Conservation (phyloP, 2,797 vertebrate species). For the Myotis vivesi region DNA sequence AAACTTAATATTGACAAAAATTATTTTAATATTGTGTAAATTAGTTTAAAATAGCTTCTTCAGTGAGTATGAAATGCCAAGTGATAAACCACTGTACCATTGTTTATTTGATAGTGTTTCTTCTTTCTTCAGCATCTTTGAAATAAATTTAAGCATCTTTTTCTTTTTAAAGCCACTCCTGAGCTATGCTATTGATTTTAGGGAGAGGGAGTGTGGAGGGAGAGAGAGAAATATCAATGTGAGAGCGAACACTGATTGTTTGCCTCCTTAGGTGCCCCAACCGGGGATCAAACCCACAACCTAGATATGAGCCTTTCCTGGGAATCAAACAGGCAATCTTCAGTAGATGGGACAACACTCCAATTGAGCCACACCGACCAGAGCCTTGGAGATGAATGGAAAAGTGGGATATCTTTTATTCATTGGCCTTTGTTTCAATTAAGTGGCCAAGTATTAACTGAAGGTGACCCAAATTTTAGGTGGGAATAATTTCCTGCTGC, state of each 20-base stretch:
- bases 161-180: background rate
- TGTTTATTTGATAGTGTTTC: background rate
- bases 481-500: background rate
- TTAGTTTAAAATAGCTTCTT: background rate
- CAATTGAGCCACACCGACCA: background rate
- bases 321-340: too few relatives aligned
- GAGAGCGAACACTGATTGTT: background rate
- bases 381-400: background rate
- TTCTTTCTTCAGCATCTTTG: background rate
- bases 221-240: background rate
- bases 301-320: background rate
- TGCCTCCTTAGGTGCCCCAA: background rate
- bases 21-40: background rate
- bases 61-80: background rate
- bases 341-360: background rate
- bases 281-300: fast-evolving
- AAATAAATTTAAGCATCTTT: background rate
- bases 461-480: background rate
- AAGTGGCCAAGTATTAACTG: background rate
- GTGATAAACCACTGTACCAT: background rate
- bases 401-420: background rate
- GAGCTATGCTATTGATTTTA: background rate
- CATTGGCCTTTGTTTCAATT: background rate
- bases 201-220: background rate
- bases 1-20: background rate